Percentiles rank a stretch among this genome's conserved stretches.
These are phyloP conservation scores for Junonia oenone DNA, from an alignment of 2,888 invertebrate genomes.

Conservation along the genomic window DNA sequence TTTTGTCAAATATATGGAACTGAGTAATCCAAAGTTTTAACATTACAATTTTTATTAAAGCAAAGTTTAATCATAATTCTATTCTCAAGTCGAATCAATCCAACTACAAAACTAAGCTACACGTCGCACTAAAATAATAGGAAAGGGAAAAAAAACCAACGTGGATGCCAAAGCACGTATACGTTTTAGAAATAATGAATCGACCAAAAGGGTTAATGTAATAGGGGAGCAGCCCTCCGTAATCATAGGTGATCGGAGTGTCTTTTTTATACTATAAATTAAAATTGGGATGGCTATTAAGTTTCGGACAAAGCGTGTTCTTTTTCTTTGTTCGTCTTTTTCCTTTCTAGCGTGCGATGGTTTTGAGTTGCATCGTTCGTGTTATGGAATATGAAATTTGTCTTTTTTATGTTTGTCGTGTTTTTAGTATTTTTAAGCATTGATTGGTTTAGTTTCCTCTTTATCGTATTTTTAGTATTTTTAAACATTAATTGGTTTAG, in stretches of 20 bases:
- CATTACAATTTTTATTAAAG: too few relatives aligned
- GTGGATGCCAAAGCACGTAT: conserved; percentile 61
- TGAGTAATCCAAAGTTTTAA: too few relatives aligned
- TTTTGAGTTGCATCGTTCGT: not conserved
- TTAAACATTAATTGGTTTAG: too few relatives aligned
- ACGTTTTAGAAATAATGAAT: conserved; percentile 62
- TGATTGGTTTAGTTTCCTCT: too few relatives aligned
- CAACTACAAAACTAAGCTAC: conserved; percentile 42
- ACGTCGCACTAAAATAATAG: conserved; percentile 69
- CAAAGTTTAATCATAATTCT: too few relatives aligned
- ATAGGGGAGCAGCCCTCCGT: conserved; percentile 63
- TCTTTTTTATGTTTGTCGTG: too few relatives aligned
- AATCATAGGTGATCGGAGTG: conserved; percentile 67
- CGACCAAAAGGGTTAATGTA: conserved; percentile 67
- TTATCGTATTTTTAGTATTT: too few relatives aligned
- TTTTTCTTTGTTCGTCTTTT: conserved; percentile 11
- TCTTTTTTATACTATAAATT: conserved; percentile 47
- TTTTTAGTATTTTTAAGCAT: too few relatives aligned
- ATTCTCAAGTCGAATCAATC: conserved; percentile 38
- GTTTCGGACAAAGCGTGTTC: conserved; percentile 38
- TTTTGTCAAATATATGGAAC: too few relatives aligned
- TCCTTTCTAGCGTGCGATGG: not conserved
- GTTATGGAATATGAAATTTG: too few relatives aligned
- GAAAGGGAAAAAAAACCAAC: conserved; percentile 44
- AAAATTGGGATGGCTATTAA: conserved; percentile 47